Evolutionary conservation across 2,113 vertebrate species (phyloP).

Genomic region (Atherinomorus stipes): DNA sequence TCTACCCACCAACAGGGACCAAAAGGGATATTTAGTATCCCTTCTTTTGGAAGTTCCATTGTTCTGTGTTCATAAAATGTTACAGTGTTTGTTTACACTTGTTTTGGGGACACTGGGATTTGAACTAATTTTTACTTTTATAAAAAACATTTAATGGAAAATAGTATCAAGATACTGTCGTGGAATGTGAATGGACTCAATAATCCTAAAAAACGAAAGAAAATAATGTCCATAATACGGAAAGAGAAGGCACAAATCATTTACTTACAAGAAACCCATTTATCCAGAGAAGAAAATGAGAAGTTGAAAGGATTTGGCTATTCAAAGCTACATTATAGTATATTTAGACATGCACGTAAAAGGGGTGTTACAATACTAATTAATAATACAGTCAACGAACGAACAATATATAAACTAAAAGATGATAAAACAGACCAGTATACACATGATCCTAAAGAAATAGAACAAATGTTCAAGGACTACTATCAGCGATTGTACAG

Average conservation of each 20-base stretch:
- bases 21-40: not conserved
- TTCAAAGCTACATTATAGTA: not conserved
- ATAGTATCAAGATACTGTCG: not conserved
- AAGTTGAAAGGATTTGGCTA: not conserved
- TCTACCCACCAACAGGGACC: slow-evolving; percentile 9
- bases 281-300: not conserved
- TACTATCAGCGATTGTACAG: not conserved
- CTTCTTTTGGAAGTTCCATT: not conserved
- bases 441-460: not conserved
- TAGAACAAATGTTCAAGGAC: not conserved
- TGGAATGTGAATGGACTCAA: not conserved
- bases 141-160: not conserved
- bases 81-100: not conserved
- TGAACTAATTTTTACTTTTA: no score
- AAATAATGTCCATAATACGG: not conserved
- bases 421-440: not conserved
- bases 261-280: not conserved
- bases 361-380: not conserved
- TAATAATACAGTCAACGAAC: not conserved
- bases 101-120: no score
- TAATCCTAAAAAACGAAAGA: not conserved
- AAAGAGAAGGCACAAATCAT: not conserved
- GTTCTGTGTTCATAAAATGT: not conserved
- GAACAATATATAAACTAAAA: not conserved
- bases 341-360: not conserved